These are phyloP conservation scores for Ophiothrix spiculata DNA, from an alignment of 35 echinoderm and acorn worm genomes.

Conservation along the genomic window DNA sequence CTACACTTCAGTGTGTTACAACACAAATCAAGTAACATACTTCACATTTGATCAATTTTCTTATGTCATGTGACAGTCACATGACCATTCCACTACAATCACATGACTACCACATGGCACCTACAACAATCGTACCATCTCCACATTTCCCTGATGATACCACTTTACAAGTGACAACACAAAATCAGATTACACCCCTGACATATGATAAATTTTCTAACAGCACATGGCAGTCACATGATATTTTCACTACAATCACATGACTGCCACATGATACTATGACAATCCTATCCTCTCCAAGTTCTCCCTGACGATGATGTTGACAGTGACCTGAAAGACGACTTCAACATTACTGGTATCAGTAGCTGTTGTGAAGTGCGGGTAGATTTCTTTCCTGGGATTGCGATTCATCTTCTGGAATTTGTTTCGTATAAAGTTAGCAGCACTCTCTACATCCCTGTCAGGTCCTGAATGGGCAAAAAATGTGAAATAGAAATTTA, in stretches of 20 bases:
- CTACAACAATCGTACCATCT: too few species aligned
- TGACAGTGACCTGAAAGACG: conserved; percentile 85
- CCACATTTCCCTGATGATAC: too few species aligned
- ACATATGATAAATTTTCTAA: too few species aligned
- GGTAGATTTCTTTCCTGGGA: conserved; percentile 60
- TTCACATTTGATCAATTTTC: too few species aligned
- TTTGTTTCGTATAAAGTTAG: conserved; percentile 55
- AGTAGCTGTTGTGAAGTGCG: conserved; percentile 98
- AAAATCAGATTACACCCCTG: too few species aligned
- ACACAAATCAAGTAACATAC: too few species aligned
- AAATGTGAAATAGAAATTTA: neutral
- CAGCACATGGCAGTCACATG: neutral
- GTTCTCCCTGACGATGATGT: conserved; percentile 79
- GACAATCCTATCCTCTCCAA: conserved; percentile 53
- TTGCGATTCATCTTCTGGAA: conserved; percentile 69
- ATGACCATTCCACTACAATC: too few species aligned
- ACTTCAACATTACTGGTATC: conserved; percentile 95
- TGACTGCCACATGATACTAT: neutral
- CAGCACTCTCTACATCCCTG: conserved; percentile 85
- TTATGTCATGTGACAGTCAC: too few species aligned
- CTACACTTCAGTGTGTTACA: too few species aligned
- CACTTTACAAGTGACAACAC: too few species aligned
- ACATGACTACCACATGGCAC: too few species aligned
- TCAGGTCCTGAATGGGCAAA: conserved; percentile 74
- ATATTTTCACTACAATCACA: neutral